These are phyloP conservation scores for Listrodromus nycthemerus DNA, from an alignment of 2,888 invertebrate genomes.

Conservation along the genomic window DNA sequence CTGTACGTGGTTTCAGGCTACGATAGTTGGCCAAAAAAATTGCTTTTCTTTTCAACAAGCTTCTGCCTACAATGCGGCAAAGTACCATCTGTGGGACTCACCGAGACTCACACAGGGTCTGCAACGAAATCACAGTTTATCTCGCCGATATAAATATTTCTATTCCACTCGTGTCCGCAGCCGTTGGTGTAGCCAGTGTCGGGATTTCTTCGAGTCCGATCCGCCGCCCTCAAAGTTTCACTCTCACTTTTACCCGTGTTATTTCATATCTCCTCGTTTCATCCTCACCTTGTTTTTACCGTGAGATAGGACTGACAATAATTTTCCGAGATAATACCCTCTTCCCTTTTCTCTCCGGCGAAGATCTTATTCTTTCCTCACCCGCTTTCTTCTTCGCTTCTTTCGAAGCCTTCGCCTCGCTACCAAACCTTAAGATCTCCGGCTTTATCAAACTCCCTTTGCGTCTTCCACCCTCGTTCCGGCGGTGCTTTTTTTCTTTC, in stretches of 20 bases:
- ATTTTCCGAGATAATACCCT: conserved; percentile 80
- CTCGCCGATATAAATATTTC: conserved; percentile 74
- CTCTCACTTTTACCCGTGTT: conserved; percentile 77
- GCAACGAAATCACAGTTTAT: conserved; percentile 71
- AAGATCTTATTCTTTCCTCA: conserved; percentile 46
- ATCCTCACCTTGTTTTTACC: conserved; percentile 78
- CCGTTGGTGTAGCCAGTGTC: neutral
- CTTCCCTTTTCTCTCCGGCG: conserved; percentile 61
- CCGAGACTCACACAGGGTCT: neutral
- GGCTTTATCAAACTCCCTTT: conserved; percentile 44
- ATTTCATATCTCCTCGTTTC: conserved; percentile 77
- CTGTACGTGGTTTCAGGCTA: neutral
- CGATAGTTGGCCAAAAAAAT: neutral
- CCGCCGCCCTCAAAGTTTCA: conserved; percentile 71
- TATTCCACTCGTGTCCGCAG: conserved; percentile 67
- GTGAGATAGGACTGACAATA: conserved; percentile 81
- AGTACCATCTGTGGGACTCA: too few species aligned
- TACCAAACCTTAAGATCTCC: conserved; percentile 39
- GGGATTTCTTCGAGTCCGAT: conserved; percentile 37
- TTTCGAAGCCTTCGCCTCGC: conserved; percentile 44
- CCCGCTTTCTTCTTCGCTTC: conserved; percentile 50
- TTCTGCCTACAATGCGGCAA: neutral
- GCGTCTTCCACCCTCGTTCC: conserved; percentile 57
- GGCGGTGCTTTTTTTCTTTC: conserved; percentile 68
- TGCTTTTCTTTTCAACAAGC: neutral